A percentile compares a stretch with the other conserved stretches of the same genome.
phyloP scores from a whole-genome alignment of 2,888 invertebrate species.

The Helobdella robusta region DNA sequence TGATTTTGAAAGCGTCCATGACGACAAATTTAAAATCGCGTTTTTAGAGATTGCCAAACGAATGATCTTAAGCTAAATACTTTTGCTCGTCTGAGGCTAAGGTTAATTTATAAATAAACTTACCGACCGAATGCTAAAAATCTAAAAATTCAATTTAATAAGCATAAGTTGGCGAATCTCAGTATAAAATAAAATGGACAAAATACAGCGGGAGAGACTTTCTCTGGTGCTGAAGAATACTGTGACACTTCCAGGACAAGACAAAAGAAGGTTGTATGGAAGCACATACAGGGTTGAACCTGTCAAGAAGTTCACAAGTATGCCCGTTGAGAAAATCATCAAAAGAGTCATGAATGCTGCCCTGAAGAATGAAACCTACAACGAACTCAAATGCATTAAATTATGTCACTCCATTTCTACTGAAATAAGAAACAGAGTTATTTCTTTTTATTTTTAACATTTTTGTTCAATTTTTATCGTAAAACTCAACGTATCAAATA shows the following conservation, averaged over 20 bases:
- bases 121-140: too few relatives aligned
- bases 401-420: constrained; percentile 5
- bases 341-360: neutral
- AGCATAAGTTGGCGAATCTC: too few relatives aligned
- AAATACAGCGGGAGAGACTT: neutral
- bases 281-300: constrained; percentile 21
- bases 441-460: neutral
- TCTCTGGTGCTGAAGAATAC: constrained; percentile 16
- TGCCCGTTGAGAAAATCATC: constrained; percentile 19
- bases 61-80: too few relatives aligned
- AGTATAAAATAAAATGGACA: constrained; percentile 9
- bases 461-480: neutral
- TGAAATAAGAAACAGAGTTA: constrained; percentile 15
- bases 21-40: too few relatives aligned
- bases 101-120: too few relatives aligned
- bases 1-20: too few relatives aligned
- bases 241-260: constrained; percentile 9
- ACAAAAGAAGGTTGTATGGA: constrained; percentile 15
- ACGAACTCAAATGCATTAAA: constrained; percentile 6
- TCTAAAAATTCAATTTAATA: too few relatives aligned
- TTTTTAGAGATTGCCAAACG: too few relatives aligned
- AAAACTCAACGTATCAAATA: too few relatives aligned
- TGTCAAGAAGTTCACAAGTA: neutral
- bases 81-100: too few relatives aligned
- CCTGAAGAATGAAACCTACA: constrained; percentile 11